Base-by-base conservation (phyloP, 2,113 vertebrate genomes). In the Phycodurus eques region DNA sequence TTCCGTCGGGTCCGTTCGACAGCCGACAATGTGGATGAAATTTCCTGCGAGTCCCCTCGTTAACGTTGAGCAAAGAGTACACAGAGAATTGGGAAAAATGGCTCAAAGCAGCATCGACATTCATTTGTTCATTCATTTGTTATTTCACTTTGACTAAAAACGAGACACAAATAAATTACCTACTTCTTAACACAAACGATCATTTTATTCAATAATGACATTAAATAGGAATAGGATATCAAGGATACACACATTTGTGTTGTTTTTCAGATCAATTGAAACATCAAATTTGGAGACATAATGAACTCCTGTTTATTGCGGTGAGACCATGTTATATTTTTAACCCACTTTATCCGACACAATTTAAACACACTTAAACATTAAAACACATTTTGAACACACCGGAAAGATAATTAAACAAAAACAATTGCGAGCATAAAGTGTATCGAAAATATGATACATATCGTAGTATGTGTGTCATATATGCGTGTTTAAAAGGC, bases 1-100 rank as follows among this genome's bases (percentile, higher is more conserved):
- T 88, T 89, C 83, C 80, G 78, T 66, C 47, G 49, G 56, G 39
- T 74, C 47, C 73, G 62, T 78, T 77, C 57, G 39, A 54, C n/a
- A 1, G 1, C 33, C 76, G 59, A 46, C 12, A 20, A 20, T 33
- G 35, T 20, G 8, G 43, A 64, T 49, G 64, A 54, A 1, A 53
- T 53, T 53, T 75, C 73, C 76, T 72, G 60, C 35, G 35, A 39
- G 35, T 39, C 35, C 35, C 4, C 35, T 39, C 35, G 35, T 39
- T 39, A 6, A 39, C 35, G 35, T 39, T 80, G 61, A 66, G 17
- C 20, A n/a, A n/a, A 22, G 44, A n/a, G 17, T 35, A 39, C 5
- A 39, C 35, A 15, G 11, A 2, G 31, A 60, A 60, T 27, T 6
- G 15, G n/a, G 4, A 5, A 15, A 49, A 49, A 15, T 17, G 47